These are phyloP conservation scores for Palloptera scutellata DNA, from an alignment of 2,888 invertebrate genomes.

Conservation along the genomic window DNA sequence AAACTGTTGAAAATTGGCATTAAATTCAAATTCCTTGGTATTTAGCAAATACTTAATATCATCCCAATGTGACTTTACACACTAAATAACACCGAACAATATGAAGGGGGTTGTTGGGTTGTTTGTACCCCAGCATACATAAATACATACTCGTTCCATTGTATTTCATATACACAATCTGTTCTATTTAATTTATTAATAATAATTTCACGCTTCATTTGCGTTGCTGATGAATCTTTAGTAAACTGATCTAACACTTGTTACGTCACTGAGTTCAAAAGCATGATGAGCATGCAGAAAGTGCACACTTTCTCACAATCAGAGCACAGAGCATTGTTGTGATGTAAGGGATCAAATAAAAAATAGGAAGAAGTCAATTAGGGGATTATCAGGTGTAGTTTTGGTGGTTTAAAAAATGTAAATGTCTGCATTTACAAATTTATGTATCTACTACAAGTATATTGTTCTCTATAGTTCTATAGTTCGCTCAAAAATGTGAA, in stretches of 20 bases:
- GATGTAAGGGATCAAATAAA: slow-evolving; percentile 22
- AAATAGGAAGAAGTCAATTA: slow-evolving; percentile 10
- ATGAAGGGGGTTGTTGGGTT: not conserved
- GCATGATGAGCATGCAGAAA: slow-evolving; percentile 14
- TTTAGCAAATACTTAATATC: slow-evolving; percentile 21
- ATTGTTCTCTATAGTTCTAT: no score
- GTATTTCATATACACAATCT: slow-evolving; percentile 27
- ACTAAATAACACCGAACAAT: not conserved
- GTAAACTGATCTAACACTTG: slow-evolving; percentile 1
- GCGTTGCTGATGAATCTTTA: not conserved
- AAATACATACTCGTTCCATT: not conserved
- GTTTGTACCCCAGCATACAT: not conserved
- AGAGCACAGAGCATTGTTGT: not conserved
- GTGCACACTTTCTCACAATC: slow-evolving; percentile 31
- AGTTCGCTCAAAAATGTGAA: no score
- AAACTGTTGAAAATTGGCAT: slow-evolving; percentile 27
- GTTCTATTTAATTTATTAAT: slow-evolving; percentile 36
- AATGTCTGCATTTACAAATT: not conserved
- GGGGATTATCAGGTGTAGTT: slow-evolving; percentile 35
- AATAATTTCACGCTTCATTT: slow-evolving; percentile 37
- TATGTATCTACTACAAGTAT: no score
- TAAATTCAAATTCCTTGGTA: slow-evolving; percentile 25
- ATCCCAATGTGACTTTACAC: not conserved
- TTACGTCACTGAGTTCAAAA: slow-evolving; percentile 21
- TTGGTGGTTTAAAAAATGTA: not conserved